Evolutionary conservation across 2,113 vertebrate genomes (phyloP), one percentile per base, ranked within the genome.

Genomic region (Tor tambroides): DNA sequence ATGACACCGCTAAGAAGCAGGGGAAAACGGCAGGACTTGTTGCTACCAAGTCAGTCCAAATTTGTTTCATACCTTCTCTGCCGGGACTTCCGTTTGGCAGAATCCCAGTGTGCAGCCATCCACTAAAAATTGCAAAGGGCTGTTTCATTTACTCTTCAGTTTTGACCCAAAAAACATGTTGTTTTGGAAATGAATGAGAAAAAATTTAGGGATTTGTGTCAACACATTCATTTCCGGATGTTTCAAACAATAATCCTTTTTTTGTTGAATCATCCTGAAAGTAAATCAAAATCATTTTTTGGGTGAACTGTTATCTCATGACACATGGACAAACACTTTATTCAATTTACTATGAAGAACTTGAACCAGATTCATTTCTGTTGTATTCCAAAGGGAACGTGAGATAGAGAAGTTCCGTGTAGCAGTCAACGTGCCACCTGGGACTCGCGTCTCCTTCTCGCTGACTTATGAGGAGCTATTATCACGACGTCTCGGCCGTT

Each of bases 371-470:
- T 21, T 28, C 10, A 38, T 2, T 49, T 88, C 51, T 89, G 14
- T 26, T 85, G 28, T 80, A 56, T 23, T 87, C 85, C 10, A 21
- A n/a, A 97, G 95, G 88, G 95, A 96, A 84, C 86, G 92, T 61
- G 95, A 97, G 90, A 95, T 92, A 0, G 95, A 97, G 86, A 96
- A 95, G 92, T 96, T 97, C 71, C 90, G 92, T 0, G 95, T 97
- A 28, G 95, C 94, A 0, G 94, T 95, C 75, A 96, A 91, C 5
- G 94, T 96, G 3, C 94, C 94, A 15, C 89, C 94, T 1, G 94
- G 95, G 14, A 88, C 91, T 28, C 91, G 90, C 0, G 89, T 94
- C 72, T 93, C 91, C 75, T 97, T 97, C 89, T 90, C 88, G 10
- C 86, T 96, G 67, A 80, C 91, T 72, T 97, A 95, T 0, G 95